These are phyloP conservation scores for Lepidocolaptes lacrymiger DNA, from an alignment of 2,797 vertebrate species.

Conservation along the genomic window DNA sequence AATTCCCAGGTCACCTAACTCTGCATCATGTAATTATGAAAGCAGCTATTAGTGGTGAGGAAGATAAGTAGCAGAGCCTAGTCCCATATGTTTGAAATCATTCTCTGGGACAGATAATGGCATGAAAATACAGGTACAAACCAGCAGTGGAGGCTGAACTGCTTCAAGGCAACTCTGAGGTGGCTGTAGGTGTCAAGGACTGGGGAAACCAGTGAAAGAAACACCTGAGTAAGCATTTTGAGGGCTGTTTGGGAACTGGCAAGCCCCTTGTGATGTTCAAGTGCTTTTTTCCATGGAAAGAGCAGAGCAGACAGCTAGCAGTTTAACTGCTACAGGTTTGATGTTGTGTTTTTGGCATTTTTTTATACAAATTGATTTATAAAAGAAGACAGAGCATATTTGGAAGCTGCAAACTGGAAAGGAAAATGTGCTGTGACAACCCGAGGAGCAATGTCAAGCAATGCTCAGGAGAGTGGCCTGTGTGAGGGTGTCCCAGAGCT, in stretches of 20 bases:
- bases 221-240: background rate
- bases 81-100: slow-evolving; percentile 8
- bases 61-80: slow-evolving; percentile 15
- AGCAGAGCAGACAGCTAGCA: background rate
- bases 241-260: background rate
- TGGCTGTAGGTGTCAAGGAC: background rate
- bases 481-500: background rate
- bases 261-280: background rate
- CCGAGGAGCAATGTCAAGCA: background rate
- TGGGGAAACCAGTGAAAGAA: background rate
- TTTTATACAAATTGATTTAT: background rate
- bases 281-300: background rate
- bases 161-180: background rate
- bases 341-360: background rate
- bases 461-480: background rate
- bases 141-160: background rate
- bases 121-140: background rate
- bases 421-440: background rate
- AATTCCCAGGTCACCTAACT: slow-evolving; percentile 47
- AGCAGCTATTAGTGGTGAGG: slow-evolving; percentile 4
- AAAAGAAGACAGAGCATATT: background rate
- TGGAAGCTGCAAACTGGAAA: background rate
- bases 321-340: background rate
- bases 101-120: background rate
- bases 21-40: slow-evolving; percentile 11